phyloP scores from a whole-genome alignment of 2,113 vertebrate genomes.

The Astur gentilis region DNA sequence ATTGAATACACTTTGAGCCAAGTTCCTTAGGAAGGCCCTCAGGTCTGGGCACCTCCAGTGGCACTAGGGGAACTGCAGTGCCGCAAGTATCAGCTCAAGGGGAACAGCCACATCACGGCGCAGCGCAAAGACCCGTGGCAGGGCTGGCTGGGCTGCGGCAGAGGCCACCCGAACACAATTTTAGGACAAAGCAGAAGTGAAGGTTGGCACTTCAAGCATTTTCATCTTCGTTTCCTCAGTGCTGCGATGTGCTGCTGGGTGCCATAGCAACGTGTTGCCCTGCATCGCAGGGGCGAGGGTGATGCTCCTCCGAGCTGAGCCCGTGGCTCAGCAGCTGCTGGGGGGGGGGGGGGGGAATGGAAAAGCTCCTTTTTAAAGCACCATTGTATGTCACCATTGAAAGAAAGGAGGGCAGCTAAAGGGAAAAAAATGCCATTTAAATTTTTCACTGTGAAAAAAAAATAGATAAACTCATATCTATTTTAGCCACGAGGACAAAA shows the following conservation, averaged over 20 bases:
- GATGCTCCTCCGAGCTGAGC: neutral
- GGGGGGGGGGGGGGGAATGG: no score
- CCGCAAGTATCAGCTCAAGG: neutral
- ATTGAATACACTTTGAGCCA: neutral
- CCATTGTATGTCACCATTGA: neutral
- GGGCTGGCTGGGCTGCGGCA: neutral
- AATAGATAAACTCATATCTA: neutral
- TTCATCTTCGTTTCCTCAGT: neutral
- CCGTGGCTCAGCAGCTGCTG: neutral
- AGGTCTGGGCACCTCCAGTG: neutral
- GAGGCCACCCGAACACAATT: neutral
- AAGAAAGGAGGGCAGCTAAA: neutral
- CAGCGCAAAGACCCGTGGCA: accelerated
- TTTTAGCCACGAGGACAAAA: neutral
- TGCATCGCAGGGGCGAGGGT: neutral
- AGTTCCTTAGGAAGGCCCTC: neutral
- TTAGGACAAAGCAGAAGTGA: neutral
- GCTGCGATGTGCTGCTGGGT: neutral
- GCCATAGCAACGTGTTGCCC: constrained; percentile 62
- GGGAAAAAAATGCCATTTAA: neutral
- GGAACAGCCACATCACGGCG: neutral
- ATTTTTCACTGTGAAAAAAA: neutral
- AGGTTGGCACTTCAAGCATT: neutral
- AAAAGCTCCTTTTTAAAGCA: neutral
- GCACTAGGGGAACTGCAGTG: neutral